Percentiles rank a stretch among this genome's conserved stretches.
Evolutionary conservation across 2,888 invertebrate genomes (phyloP).

Genomic region (Agonum fuliginosum): DNA sequence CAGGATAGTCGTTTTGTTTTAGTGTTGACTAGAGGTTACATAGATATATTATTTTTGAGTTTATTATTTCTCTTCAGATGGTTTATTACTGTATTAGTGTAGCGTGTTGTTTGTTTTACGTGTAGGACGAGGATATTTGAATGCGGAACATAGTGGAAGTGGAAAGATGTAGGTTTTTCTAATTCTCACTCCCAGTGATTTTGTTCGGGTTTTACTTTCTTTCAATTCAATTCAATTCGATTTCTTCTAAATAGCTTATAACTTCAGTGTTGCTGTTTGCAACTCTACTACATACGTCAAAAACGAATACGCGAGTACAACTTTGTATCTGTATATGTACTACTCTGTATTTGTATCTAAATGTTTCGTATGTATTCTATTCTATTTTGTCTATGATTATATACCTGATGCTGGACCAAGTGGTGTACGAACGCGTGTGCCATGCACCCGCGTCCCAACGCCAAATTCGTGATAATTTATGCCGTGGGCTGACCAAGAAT

Average conservation of each 20-base stretch:
- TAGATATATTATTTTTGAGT: constrained; percentile 63
- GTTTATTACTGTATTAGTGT: constrained; percentile 62
- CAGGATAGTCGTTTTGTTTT: constrained; percentile 71
- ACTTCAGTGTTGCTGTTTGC: too few species aligned
- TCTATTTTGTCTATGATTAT: too few species aligned
- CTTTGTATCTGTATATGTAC: not conserved
- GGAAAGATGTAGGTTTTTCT: constrained; percentile 2
- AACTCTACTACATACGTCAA: not conserved
- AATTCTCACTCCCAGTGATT: too few species aligned
- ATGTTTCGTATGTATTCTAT: too few species aligned
- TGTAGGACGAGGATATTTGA: constrained; percentile 6
- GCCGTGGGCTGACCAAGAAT: constrained; percentile 70
- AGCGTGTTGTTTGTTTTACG: constrained; percentile 51
- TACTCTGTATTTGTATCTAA: too few species aligned
- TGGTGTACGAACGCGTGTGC: constrained; percentile 42
- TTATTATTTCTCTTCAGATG: constrained; percentile 62
- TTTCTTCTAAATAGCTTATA: too few species aligned
- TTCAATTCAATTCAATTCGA: too few species aligned
- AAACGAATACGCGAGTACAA: not conserved
- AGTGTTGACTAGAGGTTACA: constrained; percentile 70
- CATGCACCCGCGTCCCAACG: constrained; percentile 16
- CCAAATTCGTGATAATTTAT: constrained; percentile 70
- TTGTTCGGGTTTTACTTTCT: not conserved
- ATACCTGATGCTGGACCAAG: constrained; percentile 71
- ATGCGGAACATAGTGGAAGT: not conserved